Evolutionary conservation across 2,797 vertebrate species (phyloP).

Genomic region (Anisognathus igniventris): DNA sequence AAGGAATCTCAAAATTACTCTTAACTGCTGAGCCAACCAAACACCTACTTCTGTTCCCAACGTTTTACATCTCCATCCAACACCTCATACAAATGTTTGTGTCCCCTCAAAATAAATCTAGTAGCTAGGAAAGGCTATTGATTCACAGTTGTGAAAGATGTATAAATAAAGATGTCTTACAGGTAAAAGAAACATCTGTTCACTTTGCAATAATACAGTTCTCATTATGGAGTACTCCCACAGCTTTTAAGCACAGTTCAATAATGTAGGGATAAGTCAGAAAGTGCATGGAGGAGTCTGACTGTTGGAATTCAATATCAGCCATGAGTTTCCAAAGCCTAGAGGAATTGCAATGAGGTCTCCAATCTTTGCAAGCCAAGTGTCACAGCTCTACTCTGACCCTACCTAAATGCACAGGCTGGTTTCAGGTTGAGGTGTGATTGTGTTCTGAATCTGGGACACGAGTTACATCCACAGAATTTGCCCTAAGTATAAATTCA

Average conservation of each 20-base stretch:
- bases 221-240: background rate
- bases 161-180: background rate
- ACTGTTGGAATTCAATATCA: background rate
- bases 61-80: background rate
- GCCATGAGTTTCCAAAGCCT: background rate
- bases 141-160: background rate
- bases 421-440: background rate
- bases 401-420: background rate
- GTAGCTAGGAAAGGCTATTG: background rate
- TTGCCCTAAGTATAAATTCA: background rate
- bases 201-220: background rate
- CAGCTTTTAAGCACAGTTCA: background rate
- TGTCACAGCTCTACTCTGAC: background rate
- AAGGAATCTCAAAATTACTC: background rate
- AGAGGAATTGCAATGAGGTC: background rate
- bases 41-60: background rate
- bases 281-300: background rate
- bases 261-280: background rate
- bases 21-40: background rate
- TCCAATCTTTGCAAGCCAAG: background rate
- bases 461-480: background rate
- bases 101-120: background rate
- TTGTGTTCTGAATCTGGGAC: background rate
- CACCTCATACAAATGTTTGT: background rate
- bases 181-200: background rate